These are phyloP conservation scores for Vanessa tameamea DNA, from an alignment of 1,140 invertebrate species.

Conservation along the genomic window DNA sequence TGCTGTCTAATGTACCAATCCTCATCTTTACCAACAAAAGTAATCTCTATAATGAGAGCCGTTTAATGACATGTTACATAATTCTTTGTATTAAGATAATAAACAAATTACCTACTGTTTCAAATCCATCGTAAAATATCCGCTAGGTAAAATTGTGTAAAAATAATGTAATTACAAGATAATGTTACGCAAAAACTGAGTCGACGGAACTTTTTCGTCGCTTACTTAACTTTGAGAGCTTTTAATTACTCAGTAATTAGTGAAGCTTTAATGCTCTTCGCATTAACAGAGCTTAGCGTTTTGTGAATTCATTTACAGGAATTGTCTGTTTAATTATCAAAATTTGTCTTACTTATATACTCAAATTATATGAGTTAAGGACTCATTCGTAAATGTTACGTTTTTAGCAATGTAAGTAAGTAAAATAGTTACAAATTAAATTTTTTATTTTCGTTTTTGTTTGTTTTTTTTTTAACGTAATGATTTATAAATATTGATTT, in stretches of 20 bases:
- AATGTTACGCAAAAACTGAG: constrained; percentile 32
- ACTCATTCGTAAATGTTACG: background rate
- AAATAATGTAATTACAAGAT: background rate
- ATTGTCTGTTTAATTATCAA: constrained; percentile 30
- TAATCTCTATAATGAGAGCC: no score
- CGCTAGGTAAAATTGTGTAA: background rate
- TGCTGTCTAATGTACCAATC: no score
- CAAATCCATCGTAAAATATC: no score
- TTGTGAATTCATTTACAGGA: constrained; percentile 32
- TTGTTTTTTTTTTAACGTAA: no score
- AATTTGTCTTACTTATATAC: constrained; percentile 15
- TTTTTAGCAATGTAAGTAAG: background rate
- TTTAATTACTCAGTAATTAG: constrained; percentile 49
- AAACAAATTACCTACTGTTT: no score
- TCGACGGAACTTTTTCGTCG: constrained; percentile 41
- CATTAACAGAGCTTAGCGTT: constrained; percentile 39
- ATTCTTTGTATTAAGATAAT: no score
- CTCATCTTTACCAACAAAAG: no score
- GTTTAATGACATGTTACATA: no score
- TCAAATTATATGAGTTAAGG: background rate
- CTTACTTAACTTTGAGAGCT: constrained; percentile 46
- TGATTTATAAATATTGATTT: no score
- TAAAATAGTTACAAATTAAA: no score
- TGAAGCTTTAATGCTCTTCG: constrained; percentile 38
- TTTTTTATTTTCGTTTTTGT: no score